Evolutionary conservation across 1,140 invertebrate genomes (phyloP), one percentile per base, ranked within the genome.

Genomic region (Sitophilus oryzae): DNA sequence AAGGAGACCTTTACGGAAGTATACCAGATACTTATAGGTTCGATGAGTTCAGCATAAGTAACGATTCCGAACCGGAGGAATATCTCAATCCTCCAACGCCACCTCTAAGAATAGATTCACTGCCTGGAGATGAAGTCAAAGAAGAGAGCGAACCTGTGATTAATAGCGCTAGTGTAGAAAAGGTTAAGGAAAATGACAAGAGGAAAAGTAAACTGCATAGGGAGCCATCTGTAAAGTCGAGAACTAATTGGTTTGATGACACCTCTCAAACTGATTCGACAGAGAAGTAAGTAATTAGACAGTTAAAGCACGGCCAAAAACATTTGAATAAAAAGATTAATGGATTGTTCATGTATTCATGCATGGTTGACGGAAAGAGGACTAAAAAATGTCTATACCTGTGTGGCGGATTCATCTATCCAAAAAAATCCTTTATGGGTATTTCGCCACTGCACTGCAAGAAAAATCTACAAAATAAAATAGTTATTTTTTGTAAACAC

Each of bases 51-150:
- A 68, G 69, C 58, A 65, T 72, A 59, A 68, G 65, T 23, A 65
- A 69, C 56, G 64, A 71, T 59, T 61, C 68, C 1, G 59, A 66
- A 45, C 40, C 47, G n/a, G 69, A 72, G 56, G 68, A 71, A 21
- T 68, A 73, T n/a, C 60, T 69, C 9, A 66, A 59, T 34, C 75
- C 76, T 4, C 77, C 77, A 9, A 61, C 71, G 16, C 76, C 76
- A 3, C 77, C 77, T 2, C 71, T 67, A 22, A 66, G 77, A 45
- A 73, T 72, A 34, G 75, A 78, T 56, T 77, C 77, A 6, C 56
- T 71, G 8, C 64, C 62, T 1, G 63, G 64, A 47, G 62, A 67
- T 22, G 60, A 63, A 10, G 2, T 42, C 2, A 30, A 47, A 23
- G 45, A 56, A 0, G 52, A 54, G 42, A 50, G 19, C 6, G 2